phyloP scores from a whole-genome alignment of 2,113 vertebrate species.

The Ochotona curzoniae region DNA sequence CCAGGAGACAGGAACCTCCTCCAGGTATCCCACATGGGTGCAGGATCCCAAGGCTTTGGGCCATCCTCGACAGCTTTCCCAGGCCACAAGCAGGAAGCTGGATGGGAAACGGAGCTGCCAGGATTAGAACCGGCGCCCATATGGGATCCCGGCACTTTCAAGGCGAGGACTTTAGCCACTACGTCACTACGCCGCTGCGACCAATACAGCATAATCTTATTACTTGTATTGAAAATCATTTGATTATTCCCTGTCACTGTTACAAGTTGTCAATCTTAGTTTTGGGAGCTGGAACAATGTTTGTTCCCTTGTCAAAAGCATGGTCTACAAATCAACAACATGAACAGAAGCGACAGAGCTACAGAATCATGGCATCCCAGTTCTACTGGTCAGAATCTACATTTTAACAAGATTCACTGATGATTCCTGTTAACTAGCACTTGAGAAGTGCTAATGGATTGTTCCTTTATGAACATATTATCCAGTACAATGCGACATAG shows the following conservation, averaged over 20 bases:
- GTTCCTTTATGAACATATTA: constrained; percentile 40
- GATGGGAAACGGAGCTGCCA: too few relatives aligned
- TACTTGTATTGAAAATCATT: constrained; percentile 43
- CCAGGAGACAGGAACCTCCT: too few relatives aligned
- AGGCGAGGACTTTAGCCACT: too few relatives aligned
- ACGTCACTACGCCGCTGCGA: too few relatives aligned
- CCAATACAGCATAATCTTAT: constrained; percentile 49
- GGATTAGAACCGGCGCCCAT: too few relatives aligned
- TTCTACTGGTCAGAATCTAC: background rate
- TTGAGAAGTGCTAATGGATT: background rate
- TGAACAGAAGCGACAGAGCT: constrained; percentile 1
- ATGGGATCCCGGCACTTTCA: too few relatives aligned
- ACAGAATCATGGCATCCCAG: background rate
- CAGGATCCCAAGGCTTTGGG: too few relatives aligned
- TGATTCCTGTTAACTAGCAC: background rate
- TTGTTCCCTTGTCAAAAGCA: constrained; percentile 38
- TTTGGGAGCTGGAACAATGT: background rate
- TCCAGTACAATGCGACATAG: background rate
- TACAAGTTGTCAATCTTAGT: background rate
- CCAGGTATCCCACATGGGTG: too few relatives aligned
- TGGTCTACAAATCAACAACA: background rate
- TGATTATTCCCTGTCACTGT: constrained; percentile 29
- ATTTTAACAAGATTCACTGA: constrained; percentile 21
- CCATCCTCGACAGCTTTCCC: too few relatives aligned
- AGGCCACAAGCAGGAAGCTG: too few relatives aligned